Conservation (phyloP, 2,888 invertebrate species). For the Pardosa pseudoannulata region DNA sequence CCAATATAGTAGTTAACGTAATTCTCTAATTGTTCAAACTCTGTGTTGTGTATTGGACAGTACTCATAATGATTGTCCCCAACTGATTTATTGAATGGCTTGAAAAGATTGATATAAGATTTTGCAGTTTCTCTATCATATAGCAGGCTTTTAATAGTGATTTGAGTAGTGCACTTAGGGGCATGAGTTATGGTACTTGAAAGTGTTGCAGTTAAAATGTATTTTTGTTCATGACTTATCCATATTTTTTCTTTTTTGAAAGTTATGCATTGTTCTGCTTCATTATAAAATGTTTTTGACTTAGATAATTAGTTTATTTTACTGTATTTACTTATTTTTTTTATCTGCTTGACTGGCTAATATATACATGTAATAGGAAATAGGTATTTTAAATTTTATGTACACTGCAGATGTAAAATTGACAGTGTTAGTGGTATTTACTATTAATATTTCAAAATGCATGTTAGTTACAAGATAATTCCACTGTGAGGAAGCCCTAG, state of each 20-base stretch:
- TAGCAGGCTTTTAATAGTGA: constrained; percentile 1
- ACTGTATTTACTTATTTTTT: constrained; percentile 62
- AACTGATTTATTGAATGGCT: background rate
- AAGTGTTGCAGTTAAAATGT: constrained; percentile 16
- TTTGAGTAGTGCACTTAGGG: constrained; percentile 24
- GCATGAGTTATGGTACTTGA: constrained; percentile 24
- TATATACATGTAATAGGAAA: constrained; percentile 70
- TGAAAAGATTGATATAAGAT: background rate
- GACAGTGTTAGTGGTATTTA: constrained; percentile 72
- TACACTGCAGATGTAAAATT: constrained; percentile 72
- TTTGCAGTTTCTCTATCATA: constrained; percentile 14
- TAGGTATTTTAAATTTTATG: constrained; percentile 66
- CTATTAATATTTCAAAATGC: constrained; percentile 69
- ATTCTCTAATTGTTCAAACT: constrained; percentile 28
- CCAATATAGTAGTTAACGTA: constrained; percentile 33
- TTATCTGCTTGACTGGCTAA: constrained; percentile 66
- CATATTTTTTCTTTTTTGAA: constrained; percentile 46
- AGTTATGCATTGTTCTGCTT: constrained; percentile 59
- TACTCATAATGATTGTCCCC: constrained; percentile 33
- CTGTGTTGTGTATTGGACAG: constrained; percentile 39
- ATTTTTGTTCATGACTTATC: constrained; percentile 23
- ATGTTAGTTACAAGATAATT: constrained; percentile 67
- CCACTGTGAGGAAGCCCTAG: constrained; percentile 72
- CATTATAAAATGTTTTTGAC: constrained; percentile 53
- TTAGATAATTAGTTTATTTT: constrained; percentile 68